These are phyloP conservation scores for Stictocephala bisonia DNA, from an alignment of 2,888 invertebrate genomes.

Conservation along the genomic window DNA sequence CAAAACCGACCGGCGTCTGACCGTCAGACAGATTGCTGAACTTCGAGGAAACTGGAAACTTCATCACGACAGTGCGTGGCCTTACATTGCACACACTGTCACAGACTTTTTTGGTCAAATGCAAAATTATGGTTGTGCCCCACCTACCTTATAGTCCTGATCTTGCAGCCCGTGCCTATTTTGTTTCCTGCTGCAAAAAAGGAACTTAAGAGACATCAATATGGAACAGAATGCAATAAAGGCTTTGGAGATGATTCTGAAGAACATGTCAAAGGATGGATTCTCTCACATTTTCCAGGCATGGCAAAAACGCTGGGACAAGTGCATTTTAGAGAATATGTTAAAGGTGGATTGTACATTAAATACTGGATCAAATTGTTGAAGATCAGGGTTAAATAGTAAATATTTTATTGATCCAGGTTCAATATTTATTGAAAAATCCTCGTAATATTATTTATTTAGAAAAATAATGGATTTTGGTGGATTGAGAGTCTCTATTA, in stretches of 20 bases:
- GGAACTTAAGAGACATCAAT: not conserved
- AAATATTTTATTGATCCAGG: not conserved
- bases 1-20: slow-evolving; percentile 7
- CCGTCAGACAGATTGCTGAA: slow-evolving; percentile 10
- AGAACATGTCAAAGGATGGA: slow-evolving; percentile 9
- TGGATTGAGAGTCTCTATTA: too few relatives aligned
- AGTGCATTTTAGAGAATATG: not conserved
- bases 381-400: not conserved
- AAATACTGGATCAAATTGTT: too few relatives aligned
- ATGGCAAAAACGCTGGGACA: slow-evolving; percentile 6
- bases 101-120: not conserved
- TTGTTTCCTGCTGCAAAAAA: not conserved
- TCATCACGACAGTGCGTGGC: slow-evolving; percentile 33
- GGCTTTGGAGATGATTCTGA: too few relatives aligned
- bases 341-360: slow-evolving; percentile 1
- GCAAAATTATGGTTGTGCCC: not conserved
- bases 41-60: slow-evolving; percentile 25
- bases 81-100: slow-evolving; percentile 17
- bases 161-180: not conserved
- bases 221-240: slow-evolving; percentile 5
- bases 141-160: slow-evolving; percentile 2
- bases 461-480: too few relatives aligned
- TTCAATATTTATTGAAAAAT: not conserved
- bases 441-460: too few relatives aligned
- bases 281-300: slow-evolving; percentile 3